Evolutionary conservation across 2,888 invertebrate genomes (phyloP).

Genomic region (Macrophya alboannulata): DNA sequence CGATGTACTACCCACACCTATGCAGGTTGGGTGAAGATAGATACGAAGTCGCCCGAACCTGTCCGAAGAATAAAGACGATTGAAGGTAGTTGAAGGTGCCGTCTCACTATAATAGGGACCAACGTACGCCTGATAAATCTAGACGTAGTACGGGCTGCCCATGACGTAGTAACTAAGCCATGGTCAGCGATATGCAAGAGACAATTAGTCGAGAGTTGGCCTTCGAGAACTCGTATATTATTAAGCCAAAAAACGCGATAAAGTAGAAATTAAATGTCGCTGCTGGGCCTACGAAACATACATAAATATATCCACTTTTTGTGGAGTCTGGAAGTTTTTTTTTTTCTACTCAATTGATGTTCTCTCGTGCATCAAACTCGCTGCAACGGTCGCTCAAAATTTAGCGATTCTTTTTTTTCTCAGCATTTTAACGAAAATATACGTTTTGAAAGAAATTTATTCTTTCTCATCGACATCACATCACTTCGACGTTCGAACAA

Average conservation of each 20-base stretch:
- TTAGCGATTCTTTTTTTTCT: too few species aligned
- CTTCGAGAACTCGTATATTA: not conserved
- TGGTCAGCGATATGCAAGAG: constrained; percentile 18
- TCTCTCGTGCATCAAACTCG: too few species aligned
- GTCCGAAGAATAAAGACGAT: not conserved
- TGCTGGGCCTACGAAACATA: too few species aligned
- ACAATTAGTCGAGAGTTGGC: constrained; percentile 16
- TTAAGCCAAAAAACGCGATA: not conserved
- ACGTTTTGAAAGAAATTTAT: too few species aligned
- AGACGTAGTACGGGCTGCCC: constrained; percentile 11
- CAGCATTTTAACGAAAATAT: too few species aligned
- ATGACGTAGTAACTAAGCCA: constrained; percentile 23
- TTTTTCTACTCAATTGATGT: too few species aligned
- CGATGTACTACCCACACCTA: not conserved
- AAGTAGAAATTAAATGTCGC: not conserved
- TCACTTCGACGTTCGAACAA: too few species aligned
- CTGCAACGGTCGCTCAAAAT: too few species aligned
- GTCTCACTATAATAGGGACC: not conserved
- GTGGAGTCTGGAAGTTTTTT: too few species aligned
- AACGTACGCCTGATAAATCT: not conserved
- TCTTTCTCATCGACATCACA: too few species aligned
- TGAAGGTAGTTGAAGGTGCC: constrained; percentile 22
- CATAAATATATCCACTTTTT: too few species aligned
- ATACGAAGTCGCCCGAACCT: constrained; percentile 14
- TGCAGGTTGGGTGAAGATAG: not conserved